Conservation (phyloP, 2,888 invertebrate species). For the Latrodectus hesperus region DNA sequence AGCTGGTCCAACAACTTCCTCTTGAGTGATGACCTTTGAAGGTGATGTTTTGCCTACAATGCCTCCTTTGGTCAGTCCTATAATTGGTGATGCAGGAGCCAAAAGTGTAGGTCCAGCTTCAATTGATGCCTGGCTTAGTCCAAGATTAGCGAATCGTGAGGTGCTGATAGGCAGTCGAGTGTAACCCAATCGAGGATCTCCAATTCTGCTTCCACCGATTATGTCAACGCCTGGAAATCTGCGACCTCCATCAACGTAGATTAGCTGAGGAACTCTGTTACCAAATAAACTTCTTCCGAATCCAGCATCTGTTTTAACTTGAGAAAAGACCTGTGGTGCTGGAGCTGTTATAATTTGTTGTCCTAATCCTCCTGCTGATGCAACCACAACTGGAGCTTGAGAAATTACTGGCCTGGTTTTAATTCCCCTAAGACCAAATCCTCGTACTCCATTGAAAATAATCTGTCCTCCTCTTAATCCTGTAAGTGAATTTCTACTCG, state of each 20-base stretch:
- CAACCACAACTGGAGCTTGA: conserved; percentile 1
- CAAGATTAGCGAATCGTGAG: conserved; percentile 16
- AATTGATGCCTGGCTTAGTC: conserved; percentile 18
- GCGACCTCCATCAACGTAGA: conserved; percentile 56
- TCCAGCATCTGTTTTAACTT: conserved; percentile 33
- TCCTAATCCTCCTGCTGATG: conserved; percentile 8
- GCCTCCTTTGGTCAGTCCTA: no score
- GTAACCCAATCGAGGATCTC: conserved; percentile 53
- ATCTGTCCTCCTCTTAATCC: conserved; percentile 53
- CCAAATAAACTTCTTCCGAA: conserved; percentile 31
- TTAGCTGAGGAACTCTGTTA: conserved; percentile 22
- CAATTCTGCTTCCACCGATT: conserved; percentile 56
- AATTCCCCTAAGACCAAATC: conserved; percentile 47
- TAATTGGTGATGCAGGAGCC: neutral
- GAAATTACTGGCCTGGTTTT: conserved; percentile 20
- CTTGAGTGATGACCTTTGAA: conserved; percentile 40
- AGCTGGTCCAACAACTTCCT: conserved; percentile 54
- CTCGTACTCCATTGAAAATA: conserved; percentile 40
- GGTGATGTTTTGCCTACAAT: neutral
- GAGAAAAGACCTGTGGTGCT: conserved; percentile 44
- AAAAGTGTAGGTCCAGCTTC: neutral
- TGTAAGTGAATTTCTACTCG: conserved; percentile 27
- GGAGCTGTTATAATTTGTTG: conserved; percentile 22
- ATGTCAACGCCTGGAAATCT: conserved; percentile 55
- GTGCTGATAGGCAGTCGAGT: conserved; percentile 36